Base-by-base conservation (phyloP, 2,797 vertebrate species). In the Semotilus atromaculatus region DNA sequence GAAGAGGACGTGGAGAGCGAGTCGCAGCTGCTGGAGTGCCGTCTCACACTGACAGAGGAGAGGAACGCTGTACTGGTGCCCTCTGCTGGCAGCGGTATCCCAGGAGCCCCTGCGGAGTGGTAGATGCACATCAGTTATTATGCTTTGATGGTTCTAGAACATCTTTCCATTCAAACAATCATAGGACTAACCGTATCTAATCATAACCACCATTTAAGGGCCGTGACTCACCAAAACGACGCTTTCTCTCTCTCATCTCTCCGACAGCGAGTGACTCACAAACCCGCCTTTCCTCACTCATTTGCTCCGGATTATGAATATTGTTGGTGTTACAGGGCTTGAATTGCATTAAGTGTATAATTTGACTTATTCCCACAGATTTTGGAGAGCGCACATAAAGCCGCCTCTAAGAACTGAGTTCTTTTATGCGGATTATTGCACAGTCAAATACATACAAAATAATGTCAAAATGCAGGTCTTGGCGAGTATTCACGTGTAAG, bases 51-150 rank as follows among this genome's bases (percentile, higher is more conserved):
- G 4, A 99, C 98, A 0, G 98, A 99, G 88, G 98, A 99, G 81
- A 95, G 98, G 75, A 99, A 99, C 0, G 96, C 97, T 0, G 97
- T 98, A 1, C 96, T 99, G 96, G 97, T 99, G 89, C 98, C 98
- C 87, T 97, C 97, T 70, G 97, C 97, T 36, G 98, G 98, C 91
- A 99, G 98, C 5, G 98, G 97, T 3, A 99, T 99, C 86, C 98
- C 98, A 0, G 98, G 98, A 85, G 96, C 98, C 11, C 98, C 98
- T 0, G 98, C 98, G 0, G 97, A 99, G 85, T 99, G 98, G 98
- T 99, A 93, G 0, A 93, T 3, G 14, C 60, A 38, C 72, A 1
- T 13, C 51, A 34, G 58, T 14, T 14, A 19, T 73, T 19, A 51
- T 51, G 19, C 71, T 3, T 48, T 31, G 8, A 29, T 51, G 70